phyloP scores from a whole-genome alignment of 2,888 invertebrate genomes.

The Drosophila anceps region DNA sequence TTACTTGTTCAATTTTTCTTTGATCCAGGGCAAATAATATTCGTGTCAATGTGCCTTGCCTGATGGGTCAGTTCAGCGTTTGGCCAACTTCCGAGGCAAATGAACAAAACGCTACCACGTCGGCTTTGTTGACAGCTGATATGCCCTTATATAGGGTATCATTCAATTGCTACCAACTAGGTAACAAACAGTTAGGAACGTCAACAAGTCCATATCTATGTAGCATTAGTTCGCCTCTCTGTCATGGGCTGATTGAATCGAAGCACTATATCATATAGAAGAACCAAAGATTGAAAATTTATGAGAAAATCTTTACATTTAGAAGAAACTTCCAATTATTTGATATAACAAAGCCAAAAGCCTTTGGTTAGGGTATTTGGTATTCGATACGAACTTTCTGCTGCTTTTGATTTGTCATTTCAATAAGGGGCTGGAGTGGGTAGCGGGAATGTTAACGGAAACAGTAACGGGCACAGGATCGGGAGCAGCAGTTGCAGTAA shows the following conservation, averaged over 20 bases:
- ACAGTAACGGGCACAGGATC: constrained; percentile 3
- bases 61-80: constrained; percentile 25
- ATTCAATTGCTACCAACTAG: not conserved
- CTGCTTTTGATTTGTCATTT: constrained; percentile 19
- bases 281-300: not conserved
- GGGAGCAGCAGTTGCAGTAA: constrained; percentile 1
- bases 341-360: not conserved
- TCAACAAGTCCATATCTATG: not conserved
- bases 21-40: not conserved
- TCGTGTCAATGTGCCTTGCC: constrained; percentile 17
- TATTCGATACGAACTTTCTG: not conserved
- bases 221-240: too few species aligned
- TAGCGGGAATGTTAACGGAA: not conserved
- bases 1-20: not conserved
- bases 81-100: constrained; percentile 37
- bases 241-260: not conserved
- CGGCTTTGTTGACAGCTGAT: not conserved
- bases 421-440: not conserved
- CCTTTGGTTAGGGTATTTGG: not conserved
- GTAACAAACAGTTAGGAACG: not conserved
- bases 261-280: not conserved
- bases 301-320: not conserved
- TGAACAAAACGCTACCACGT: constrained; percentile 32
- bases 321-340: too few species aligned
- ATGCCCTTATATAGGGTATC: not conserved